phyloP scores from a whole-genome alignment of 37 sponge, comb jelly and placozoan genomes.

The Theonella swinhoei region DNA sequence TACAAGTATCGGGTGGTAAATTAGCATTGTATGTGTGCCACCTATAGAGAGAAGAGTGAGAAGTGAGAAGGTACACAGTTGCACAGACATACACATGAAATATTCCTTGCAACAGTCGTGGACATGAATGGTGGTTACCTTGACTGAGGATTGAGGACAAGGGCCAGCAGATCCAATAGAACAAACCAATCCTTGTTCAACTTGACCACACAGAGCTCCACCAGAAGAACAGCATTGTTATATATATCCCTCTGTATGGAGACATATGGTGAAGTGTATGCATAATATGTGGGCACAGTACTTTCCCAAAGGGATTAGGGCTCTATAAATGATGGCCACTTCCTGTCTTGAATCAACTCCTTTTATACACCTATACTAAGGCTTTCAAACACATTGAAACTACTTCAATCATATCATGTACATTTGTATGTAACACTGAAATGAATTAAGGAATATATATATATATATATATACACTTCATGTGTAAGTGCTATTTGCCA shows the following conservation, averaged over 20 bases:
- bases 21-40: slow-evolving; percentile 45
- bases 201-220: slow-evolving; percentile 88
- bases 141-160: slow-evolving; percentile 74
- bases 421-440: too few relatives aligned
- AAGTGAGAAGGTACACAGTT: too few relatives aligned
- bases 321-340: too few relatives aligned
- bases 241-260: slow-evolving; percentile 81
- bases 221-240: slow-evolving; percentile 73
- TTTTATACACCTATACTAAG: too few relatives aligned
- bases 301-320: too few relatives aligned
- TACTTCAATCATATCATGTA: too few relatives aligned
- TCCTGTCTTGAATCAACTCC: too few relatives aligned
- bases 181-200: slow-evolving; percentile 82
- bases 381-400: not conserved
- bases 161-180: slow-evolving; percentile 78
- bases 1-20: slow-evolving; percentile 43
- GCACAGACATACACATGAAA: not conserved
- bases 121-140: slow-evolving; percentile 77
- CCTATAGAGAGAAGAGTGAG: slow-evolving; percentile 6
- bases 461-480: too few relatives aligned
- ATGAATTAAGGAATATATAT: too few relatives aligned
- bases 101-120: not conserved
- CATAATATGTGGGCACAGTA: too few relatives aligned
- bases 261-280: not conserved
- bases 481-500: too few relatives aligned